These are phyloP conservation scores for Plumapathes pennacea DNA, from an alignment of 92 coral and sea anemone species.

Conservation along the genomic window DNA sequence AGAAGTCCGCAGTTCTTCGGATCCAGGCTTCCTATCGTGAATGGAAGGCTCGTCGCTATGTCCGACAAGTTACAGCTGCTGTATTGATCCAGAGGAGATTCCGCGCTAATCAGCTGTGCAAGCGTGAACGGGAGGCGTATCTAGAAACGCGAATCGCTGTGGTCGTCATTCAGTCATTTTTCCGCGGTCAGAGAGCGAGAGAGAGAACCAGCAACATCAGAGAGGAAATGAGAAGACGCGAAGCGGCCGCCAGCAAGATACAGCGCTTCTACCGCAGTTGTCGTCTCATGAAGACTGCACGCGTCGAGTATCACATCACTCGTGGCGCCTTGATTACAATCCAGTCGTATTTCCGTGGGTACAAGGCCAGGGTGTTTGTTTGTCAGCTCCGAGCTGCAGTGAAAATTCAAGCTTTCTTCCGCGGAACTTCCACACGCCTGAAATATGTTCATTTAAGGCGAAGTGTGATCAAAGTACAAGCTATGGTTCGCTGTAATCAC, in stretches of 20 bases:
- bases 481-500: constrained; percentile 65
- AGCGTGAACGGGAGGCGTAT: constrained; percentile 43
- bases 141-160: constrained; percentile 48
- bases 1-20: constrained; percentile 23
- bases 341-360: constrained; percentile 76
- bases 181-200: constrained; percentile 66
- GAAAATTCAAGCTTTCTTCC: constrained; percentile 66
- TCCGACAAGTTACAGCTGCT: constrained; percentile 54
- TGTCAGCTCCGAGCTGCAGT: constrained; percentile 53
- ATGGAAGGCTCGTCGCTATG: constrained; percentile 42
- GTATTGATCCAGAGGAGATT: constrained; percentile 42
- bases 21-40: constrained; percentile 73
- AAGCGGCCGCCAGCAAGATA: constrained; percentile 67
- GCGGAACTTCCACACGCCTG: constrained; percentile 57
- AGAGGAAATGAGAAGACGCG: constrained; percentile 27
- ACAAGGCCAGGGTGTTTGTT: constrained; percentile 35
- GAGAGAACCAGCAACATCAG: constrained; percentile 41
- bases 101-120: constrained; percentile 58
- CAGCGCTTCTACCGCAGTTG: constrained; percentile 78
- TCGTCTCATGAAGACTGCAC: constrained; percentile 43
- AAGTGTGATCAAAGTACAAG: constrained; percentile 52
- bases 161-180: constrained; percentile 58
- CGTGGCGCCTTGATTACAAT: constrained; percentile 69
- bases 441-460: constrained; percentile 21
- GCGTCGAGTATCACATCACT: constrained; percentile 42